Evolutionary conservation across 2,797 vertebrate genomes (phyloP), one percentile per base, ranked within the genome.

Genomic region (Epinephelus awoara): DNA sequence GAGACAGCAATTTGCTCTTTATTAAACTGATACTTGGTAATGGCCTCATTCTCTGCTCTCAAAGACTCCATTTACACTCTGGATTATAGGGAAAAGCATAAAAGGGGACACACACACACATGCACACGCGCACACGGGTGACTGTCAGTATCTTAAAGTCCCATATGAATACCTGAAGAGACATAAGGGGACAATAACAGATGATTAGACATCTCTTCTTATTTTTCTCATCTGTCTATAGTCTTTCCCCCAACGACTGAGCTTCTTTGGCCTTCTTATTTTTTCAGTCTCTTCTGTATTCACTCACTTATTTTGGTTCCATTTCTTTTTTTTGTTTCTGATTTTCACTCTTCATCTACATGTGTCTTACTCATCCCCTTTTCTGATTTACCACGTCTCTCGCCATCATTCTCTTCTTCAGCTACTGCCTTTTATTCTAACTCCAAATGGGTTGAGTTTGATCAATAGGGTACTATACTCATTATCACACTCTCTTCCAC

Each of bases 1-100:
- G 79, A 82, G 85, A 63, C 15, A 75, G 91, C 90, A 93, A 93
- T 93, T 94, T 93, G 85, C 93, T 94, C 93, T 94, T 95, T 95
- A 96, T 95, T 95, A 95, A 95, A 95, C 92, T 96, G 93, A 95
- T 95, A 94, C 93, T 92, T 89, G 89, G 94, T 96, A 96, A 96
- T 96, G 94, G 95, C 93, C 93, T 95, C 95, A 96, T 96, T 96
- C 94, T 94, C 89, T 88, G 93, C 93, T 94, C 94, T 95, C 93
- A 96, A 96, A 96, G 93, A 89, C 92, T 95, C 94, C 93, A 96
- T 96, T 95, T 95, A 93, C 91, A 96, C 92, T 87, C 92, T 84
- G 80, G 86, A 91, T 91, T 89, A 92, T 85, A 86, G 91, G 85
- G 85, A 92, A 91, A 90, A 89, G 93, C 91, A 94, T 92, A 91